Base-by-base conservation (phyloP, 2,888 invertebrate genomes). In the Spodoptera exigua region DNA sequence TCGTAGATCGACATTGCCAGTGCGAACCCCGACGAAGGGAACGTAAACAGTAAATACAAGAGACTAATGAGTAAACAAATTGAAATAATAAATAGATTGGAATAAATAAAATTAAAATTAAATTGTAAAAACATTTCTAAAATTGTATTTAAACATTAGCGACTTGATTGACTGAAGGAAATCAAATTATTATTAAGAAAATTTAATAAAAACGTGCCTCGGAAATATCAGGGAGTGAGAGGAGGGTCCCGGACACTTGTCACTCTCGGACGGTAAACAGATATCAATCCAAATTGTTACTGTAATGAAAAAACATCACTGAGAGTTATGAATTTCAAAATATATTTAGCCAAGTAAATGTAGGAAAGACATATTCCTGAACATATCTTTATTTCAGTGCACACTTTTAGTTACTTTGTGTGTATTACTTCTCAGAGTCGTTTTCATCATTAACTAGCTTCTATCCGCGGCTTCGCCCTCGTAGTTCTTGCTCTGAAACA, bases 151-250 rank as follows among this genome's bases (percentile, higher is more conserved):
- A 3, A 43, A 44, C 43, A 55, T 43, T 13, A 44, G 2, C 27
- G 3, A 7, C 40, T 12, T 49, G 27, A 53, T 32, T 52, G 47
- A 27, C 41, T 35, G 17, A 7, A 48, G 18, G 39, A 52, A 43
- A 59, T 59, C 0, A 52, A 63, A 48, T 48, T 10, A 45, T 51
- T 45, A 27, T 35, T 27, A 41, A 46, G 39, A 40, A 45, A 36
- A 37, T 58, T 45, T 45, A 13, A 40, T 52, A 36, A 59, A 52
- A 59, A 32, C 13, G n/a, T 27, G 13, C 5, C 41, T 17, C 14
- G 10, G 14, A 7, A 49, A 46, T 52, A 16, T 36, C 0, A 36
- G 1, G 16, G 16, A 46, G 5, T 1, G 14, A 13, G 13, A 36
- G 9, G 12, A n/a, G 2, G 11, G n/a, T 16, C 36, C 12, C 14